Conservation (phyloP, 2,113 vertebrate species). For the Mionectes macconnelli region DNA sequence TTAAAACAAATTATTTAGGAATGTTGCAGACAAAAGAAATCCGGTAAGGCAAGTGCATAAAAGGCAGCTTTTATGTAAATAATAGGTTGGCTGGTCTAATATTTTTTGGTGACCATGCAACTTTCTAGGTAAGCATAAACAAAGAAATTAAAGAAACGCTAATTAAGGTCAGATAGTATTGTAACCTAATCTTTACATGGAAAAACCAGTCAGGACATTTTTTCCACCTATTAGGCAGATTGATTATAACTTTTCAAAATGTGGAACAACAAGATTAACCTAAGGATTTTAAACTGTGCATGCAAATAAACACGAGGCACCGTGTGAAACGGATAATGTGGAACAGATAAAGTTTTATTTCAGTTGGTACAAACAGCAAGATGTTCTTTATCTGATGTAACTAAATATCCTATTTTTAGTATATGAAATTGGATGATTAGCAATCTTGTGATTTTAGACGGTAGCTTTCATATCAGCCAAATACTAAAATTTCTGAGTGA, state of each 20-base stretch:
- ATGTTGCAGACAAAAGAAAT: neutral
- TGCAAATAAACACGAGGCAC: neutral
- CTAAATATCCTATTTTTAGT: neutral
- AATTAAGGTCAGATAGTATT: neutral
- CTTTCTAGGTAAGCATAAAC: neutral
- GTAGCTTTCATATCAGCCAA: neutral
- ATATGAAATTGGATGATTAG: neutral
- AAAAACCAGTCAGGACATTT: neutral
- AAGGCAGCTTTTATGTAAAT: neutral
- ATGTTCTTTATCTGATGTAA: neutral
- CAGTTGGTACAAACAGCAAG: neutral
- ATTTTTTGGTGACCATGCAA: neutral
- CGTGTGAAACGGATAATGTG: neutral
- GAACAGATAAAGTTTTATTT: neutral
- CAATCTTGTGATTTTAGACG: neutral
- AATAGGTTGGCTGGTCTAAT: neutral
- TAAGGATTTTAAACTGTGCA: neutral
- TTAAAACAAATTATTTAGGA: neutral
- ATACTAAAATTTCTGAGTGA: neutral
- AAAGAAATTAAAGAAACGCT: neutral
- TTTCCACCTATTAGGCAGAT: neutral
- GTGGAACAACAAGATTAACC: neutral
- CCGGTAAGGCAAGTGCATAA: neutral
- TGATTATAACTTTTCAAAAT: neutral
- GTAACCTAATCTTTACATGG: neutral